Base-by-base conservation (phyloP, 1,140 invertebrate genomes). In the Camponotus vicinus region DNA sequence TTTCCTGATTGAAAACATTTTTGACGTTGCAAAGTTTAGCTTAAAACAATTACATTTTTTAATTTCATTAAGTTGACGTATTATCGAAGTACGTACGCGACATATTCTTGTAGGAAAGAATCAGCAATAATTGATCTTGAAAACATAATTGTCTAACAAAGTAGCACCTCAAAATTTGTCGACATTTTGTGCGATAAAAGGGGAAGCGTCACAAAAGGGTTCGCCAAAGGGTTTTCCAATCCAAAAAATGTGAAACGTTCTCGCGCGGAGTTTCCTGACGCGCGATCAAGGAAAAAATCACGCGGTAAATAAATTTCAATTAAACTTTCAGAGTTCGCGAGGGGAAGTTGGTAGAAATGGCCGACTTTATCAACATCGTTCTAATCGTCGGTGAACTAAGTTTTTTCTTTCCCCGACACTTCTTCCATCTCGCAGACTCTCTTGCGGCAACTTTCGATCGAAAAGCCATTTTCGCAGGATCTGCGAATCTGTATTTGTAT, bases 261-360 rank as follows among this genome's bases (percentile, higher is more conserved):
- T 63, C n/a, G 34, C 42, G n/a, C 18, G 49, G 84, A 64, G 63
- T 85, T 67, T 11, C 3, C 9, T 32, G 8, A 13, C 18, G 34
- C 15, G 21, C 6, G 5, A 4, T 3, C 45, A 5, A 59, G 9
- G 15, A 67, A 52, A 67, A 52, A 77, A 84, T 13, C 40, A 61
- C 13, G 40, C 64, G 18, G 64, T 64, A 64, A 78, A 83, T 87
- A 88, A 91, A 91, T 78, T 91, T 91, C 88, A 90, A 90, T 91
- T 88, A 86, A 91, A 90, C 86, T 90, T 83, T 40, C 21, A 3
- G 77, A 67, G 18, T 18, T 21, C 61, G 27, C 15, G 21, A 21
- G 1, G 18, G 55, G 40, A 86, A 77, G n/a, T 86, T 57, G 34
- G 40, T 27, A 76, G 85, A 59, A 71, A 89, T 55, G 71, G n/a